Evolutionary conservation across 2,888 invertebrate species (phyloP).

Genomic region (Melieria omissa): DNA sequence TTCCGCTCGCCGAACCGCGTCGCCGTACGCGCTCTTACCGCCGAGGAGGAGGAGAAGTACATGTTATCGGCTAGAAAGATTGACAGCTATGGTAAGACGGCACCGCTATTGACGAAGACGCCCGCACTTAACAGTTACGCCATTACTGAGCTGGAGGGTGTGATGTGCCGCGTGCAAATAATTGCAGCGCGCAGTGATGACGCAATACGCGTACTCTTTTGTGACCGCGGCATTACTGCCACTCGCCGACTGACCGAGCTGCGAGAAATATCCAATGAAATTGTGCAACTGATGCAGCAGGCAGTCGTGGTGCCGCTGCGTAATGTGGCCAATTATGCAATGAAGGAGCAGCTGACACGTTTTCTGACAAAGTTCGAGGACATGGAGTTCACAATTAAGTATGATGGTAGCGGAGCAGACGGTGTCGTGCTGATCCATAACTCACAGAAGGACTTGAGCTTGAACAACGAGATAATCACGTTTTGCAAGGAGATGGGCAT

Average conservation of each 20-base stretch:
- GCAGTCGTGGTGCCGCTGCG: constrained; percentile 31
- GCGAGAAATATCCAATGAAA: constrained; percentile 43
- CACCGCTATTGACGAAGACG: constrained; percentile 33
- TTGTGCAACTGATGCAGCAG: constrained; percentile 40
- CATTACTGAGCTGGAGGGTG: constrained; percentile 40
- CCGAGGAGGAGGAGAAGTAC: constrained; percentile 35
- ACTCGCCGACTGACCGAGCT: constrained; percentile 43
- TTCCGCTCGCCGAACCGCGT: constrained; percentile 44
- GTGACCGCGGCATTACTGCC: constrained; percentile 43
- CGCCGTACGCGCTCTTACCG: constrained; percentile 37
- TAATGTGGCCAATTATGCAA: constrained; percentile 34
- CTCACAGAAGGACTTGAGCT: constrained; percentile 32
- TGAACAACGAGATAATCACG: constrained; percentile 41
- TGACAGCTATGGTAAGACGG: constrained; percentile 42
- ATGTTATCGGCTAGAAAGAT: constrained; percentile 34
- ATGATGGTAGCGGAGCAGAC: constrained; percentile 26
- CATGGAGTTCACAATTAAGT: constrained; percentile 38
- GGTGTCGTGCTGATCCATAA: constrained; percentile 19
- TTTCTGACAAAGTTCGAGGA: constrained; percentile 43
- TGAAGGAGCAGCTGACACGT: constrained; percentile 27
- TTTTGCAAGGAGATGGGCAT: constrained; percentile 15
- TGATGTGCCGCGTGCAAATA: constrained; percentile 45
- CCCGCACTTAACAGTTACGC: constrained; percentile 44
- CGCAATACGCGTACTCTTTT: constrained; percentile 43
- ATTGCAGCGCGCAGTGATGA: constrained; percentile 34